phyloP scores from a whole-genome alignment of 92 coral and sea anemone genomes.

The Plumapathes pennacea region DNA sequence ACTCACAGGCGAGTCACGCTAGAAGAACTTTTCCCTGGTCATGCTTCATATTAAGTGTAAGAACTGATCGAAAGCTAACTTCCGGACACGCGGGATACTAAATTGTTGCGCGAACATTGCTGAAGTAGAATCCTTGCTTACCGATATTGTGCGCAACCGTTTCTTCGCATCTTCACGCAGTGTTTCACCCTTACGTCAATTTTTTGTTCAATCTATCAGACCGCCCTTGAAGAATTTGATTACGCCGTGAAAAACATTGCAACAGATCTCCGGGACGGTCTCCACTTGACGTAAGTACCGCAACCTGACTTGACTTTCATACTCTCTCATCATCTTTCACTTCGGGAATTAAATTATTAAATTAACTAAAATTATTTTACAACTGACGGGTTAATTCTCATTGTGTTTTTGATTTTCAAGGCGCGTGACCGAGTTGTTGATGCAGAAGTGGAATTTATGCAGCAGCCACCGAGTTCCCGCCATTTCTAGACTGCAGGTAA shows the following conservation, averaged over 20 bases:
- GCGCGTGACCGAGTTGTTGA: conserved; percentile 89
- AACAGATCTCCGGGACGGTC: conserved; percentile 84
- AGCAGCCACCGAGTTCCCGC: conserved; percentile 92
- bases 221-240: conserved; percentile 82
- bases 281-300: conserved; percentile 81
- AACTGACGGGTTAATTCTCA: too few species aligned
- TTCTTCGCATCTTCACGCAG: too few species aligned
- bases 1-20: conserved; percentile 73
- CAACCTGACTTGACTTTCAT: not conserved
- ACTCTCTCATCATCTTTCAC: not conserved
- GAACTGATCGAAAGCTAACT: too few species aligned
- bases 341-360: too few species aligned
- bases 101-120: too few species aligned
- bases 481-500: conserved; percentile 92
- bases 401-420: conserved; percentile 20
- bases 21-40: too few species aligned
- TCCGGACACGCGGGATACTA: too few species aligned
- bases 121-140: too few species aligned
- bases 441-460: conserved; percentile 87
- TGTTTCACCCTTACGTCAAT: not conserved
- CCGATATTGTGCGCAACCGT: too few species aligned
- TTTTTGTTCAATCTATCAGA: conserved; percentile 30
- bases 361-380: too few species aligned
- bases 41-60: too few species aligned
- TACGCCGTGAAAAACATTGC: conserved; percentile 89